Evolutionary conservation across 1,140 invertebrate species (phyloP).

Genomic region (Holotrichia oblita): DNA sequence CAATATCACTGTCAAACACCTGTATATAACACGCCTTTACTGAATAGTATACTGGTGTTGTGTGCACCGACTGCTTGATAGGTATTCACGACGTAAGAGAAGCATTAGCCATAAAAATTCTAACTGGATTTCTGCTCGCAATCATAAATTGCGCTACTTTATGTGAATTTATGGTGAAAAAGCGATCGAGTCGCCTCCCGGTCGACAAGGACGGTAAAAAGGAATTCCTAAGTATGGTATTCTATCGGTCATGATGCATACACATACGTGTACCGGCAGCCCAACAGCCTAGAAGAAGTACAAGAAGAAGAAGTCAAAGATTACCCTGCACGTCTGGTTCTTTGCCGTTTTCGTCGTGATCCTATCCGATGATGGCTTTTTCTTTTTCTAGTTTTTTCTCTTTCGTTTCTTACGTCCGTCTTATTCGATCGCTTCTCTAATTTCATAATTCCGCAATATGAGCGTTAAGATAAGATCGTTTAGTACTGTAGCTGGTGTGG

Average conservation of each 20-base stretch:
- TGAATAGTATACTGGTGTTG: too few species aligned
- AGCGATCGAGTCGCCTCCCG: background rate
- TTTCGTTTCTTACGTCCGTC: too few species aligned
- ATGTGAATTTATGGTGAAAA: constrained; percentile 16
- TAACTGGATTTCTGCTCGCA: constrained; percentile 12
- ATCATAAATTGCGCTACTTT: constrained; percentile 22
- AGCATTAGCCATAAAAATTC: constrained; percentile 5
- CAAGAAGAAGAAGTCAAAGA: background rate
- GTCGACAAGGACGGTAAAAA: background rate
- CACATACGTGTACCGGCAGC: background rate
- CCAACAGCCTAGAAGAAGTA: too few species aligned
- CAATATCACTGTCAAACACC: too few species aligned
- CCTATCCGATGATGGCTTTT: background rate
- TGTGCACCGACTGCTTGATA: too few species aligned
- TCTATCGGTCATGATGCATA: background rate
- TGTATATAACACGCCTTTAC: too few species aligned
- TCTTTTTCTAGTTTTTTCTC: too few species aligned
- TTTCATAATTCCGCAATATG: background rate
- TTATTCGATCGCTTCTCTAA: too few species aligned
- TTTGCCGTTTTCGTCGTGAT: background rate
- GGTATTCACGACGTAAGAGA: too few species aligned
- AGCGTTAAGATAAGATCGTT: background rate
- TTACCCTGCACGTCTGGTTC: background rate
- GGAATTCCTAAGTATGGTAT: background rate
- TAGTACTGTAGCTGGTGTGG: background rate